Percentiles rank a stretch among this genome's conserved stretches.
Evolutionary conservation across 2,888 invertebrate species (phyloP).

Genomic region (Hirtodrosophila cameraria): DNA sequence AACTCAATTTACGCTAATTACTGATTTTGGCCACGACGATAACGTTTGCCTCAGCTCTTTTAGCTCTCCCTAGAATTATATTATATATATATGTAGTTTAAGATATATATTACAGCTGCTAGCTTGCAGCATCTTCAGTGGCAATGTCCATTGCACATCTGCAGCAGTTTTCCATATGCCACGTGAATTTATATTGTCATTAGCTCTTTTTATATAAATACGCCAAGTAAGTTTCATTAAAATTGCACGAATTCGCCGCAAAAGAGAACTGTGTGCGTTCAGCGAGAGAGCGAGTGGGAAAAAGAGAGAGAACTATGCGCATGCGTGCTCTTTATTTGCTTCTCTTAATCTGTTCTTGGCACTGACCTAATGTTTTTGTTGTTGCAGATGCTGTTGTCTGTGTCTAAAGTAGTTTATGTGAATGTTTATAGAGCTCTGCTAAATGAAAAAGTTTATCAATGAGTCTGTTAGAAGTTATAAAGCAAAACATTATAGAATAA

Average conservation of each 20-base stretch:
- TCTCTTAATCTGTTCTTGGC: conserved; percentile 1
- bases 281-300: background rate
- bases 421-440: background rate
- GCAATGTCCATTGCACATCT: conserved; percentile 57
- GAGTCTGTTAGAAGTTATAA: too few species aligned
- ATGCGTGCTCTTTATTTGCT: conserved; percentile 45
- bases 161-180: conserved; percentile 49
- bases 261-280: conserved; percentile 6
- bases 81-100: background rate
- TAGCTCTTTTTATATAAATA: conserved; percentile 66
- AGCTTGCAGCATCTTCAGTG: conserved; percentile 27
- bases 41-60: conserved; percentile 32
- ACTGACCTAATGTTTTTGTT: conserved; percentile 61
- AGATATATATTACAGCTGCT: conserved; percentile 1
- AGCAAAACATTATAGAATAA: too few species aligned
- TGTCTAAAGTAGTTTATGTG: conserved; percentile 5
- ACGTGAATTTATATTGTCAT: conserved; percentile 74
- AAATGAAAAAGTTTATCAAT: background rate
- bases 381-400: conserved; percentile 48
- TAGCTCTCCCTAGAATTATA: conserved; percentile 26
- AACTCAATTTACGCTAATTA: conserved; percentile 79
- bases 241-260: conserved; percentile 61
- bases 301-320: conserved; percentile 14
- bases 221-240: conserved; percentile 63
- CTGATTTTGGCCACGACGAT: conserved; percentile 70